Evolutionary conservation across 2,888 invertebrate genomes (phyloP).

Genomic region (Uloborus plumipes): DNA sequence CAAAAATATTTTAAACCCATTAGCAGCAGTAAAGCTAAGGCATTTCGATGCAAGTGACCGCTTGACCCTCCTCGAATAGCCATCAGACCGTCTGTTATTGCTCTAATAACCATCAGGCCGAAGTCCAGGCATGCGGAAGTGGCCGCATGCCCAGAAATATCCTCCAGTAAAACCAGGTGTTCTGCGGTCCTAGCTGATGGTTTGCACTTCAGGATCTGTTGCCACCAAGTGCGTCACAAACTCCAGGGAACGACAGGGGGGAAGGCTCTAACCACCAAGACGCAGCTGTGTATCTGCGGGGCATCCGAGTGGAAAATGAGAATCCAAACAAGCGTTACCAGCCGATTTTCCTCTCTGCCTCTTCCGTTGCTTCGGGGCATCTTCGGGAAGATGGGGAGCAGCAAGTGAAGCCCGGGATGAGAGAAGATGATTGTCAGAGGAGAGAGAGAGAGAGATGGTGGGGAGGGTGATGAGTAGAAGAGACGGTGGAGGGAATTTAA

Average conservation of each 20-base stretch:
- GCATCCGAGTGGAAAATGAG: slow-evolving; percentile 55
- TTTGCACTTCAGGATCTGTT: slow-evolving; percentile 29
- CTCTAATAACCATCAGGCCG: slow-evolving; percentile 47
- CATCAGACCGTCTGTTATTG: slow-evolving; percentile 53
- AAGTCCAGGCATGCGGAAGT: slow-evolving; percentile 6
- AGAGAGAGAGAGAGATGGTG: not conserved
- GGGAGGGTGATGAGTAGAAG: slow-evolving; percentile 11
- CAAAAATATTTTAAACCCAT: too few relatives aligned
- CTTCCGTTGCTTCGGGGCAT: slow-evolving; percentile 2
- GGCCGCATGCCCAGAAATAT: not conserved
- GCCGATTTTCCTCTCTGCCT: slow-evolving; percentile 26
- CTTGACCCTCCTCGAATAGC: slow-evolving; percentile 1
- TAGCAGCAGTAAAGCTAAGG: too few relatives aligned
- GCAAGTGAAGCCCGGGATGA: slow-evolving; percentile 42
- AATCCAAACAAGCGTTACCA: slow-evolving; percentile 61
- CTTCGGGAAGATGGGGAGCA: not conserved
- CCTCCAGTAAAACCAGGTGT: slow-evolving; percentile 41
- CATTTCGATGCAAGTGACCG: too few relatives aligned
- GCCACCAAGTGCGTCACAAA: slow-evolving; percentile 44
- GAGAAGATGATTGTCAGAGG: slow-evolving; percentile 50
- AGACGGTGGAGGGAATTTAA: slow-evolving; percentile 37
- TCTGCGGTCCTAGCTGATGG: slow-evolving; percentile 21
- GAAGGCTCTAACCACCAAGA: slow-evolving; percentile 7
- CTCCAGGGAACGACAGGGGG: slow-evolving; percentile 3
- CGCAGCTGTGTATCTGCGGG: slow-evolving; percentile 57